These are phyloP conservation scores for Adelges cooleyi DNA, from an alignment of 1,140 invertebrate species.

Conservation along the genomic window DNA sequence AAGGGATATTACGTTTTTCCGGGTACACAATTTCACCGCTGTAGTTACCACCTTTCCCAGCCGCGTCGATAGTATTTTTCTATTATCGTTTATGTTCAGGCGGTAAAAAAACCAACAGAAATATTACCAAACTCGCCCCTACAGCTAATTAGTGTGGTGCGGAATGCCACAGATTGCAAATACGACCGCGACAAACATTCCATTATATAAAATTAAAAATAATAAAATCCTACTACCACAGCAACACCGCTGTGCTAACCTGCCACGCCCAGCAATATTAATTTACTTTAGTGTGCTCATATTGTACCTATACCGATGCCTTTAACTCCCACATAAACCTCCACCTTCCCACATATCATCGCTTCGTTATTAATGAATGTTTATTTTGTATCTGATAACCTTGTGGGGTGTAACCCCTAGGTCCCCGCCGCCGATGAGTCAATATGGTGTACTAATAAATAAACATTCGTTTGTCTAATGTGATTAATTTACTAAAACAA, in stretches of 20 bases:
- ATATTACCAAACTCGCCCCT: background rate
- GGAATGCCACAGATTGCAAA: background rate
- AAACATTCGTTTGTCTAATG: conserved; percentile 5
- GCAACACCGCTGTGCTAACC: background rate
- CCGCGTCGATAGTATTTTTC: too few species aligned
- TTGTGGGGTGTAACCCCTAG: background rate
- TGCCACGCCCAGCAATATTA: conserved; percentile 23
- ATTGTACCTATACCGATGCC: background rate
- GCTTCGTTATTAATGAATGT: conserved; percentile 14
- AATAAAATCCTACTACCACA: background rate
- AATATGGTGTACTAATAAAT: background rate
- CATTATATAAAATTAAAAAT: conserved; percentile 2
- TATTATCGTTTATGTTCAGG: too few species aligned
- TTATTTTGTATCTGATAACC: conserved; percentile 17
- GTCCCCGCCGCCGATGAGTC: background rate
- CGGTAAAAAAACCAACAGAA: too few species aligned
- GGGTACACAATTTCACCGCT: too few species aligned
- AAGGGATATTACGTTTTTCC: too few species aligned
- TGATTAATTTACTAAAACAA: background rate
- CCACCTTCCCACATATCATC: background rate
- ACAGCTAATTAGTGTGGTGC: background rate
- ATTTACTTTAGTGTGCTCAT: conserved; percentile 11
- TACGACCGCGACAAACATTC: background rate
- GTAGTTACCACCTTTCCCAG: too few species aligned
- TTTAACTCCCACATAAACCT: background rate